Percentiles rank a stretch among this genome's conserved stretches.
phyloP scores from a whole-genome alignment of 1,140 invertebrate species.

The Hycleus cichorii region DNA sequence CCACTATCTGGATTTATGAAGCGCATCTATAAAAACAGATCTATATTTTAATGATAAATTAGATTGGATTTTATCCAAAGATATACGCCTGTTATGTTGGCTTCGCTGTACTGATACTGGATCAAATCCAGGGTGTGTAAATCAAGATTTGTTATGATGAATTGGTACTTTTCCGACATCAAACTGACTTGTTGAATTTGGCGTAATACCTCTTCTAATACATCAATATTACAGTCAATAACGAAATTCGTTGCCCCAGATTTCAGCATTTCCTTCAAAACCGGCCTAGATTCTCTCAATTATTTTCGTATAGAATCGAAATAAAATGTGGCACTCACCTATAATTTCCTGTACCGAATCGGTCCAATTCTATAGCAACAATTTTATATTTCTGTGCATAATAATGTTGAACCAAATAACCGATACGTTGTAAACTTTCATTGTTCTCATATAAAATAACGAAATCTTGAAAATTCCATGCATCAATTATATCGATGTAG shows the following conservation, averaged over 20 bases:
- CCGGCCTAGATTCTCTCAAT: constrained; percentile 20
- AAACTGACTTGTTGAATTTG: constrained; percentile 74
- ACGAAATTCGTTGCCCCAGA: constrained; percentile 24
- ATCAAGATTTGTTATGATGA: constrained; percentile 71
- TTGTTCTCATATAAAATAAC: constrained; percentile 75
- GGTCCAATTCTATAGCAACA: constrained; percentile 51
- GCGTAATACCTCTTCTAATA: constrained; percentile 20
- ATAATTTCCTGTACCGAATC: constrained; percentile 47
- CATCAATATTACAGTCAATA: constrained; percentile 25
- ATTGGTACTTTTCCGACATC: constrained; percentile 65
- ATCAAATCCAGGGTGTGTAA: constrained; percentile 72
- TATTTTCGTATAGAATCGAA: too few relatives aligned
- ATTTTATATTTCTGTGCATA: constrained; percentile 49
- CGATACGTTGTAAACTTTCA: constrained; percentile 66
- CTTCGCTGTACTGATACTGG: constrained; percentile 71
- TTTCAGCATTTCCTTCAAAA: constrained; percentile 22
- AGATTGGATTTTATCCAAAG: neutral
- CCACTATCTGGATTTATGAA: too few relatives aligned
- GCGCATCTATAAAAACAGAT: too few relatives aligned
- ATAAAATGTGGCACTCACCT: constrained; percentile 7
- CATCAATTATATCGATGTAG: constrained; percentile 62
- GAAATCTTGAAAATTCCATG: constrained; percentile 73
- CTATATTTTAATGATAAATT: too few relatives aligned
- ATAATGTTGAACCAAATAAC: constrained; percentile 66
- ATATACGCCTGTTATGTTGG: constrained; percentile 66